Percentiles rank a stretch among this genome's conserved stretches.
These are phyloP conservation scores for Monopterus albus DNA, from an alignment of 2,113 vertebrate species.

Conservation along the genomic window DNA sequence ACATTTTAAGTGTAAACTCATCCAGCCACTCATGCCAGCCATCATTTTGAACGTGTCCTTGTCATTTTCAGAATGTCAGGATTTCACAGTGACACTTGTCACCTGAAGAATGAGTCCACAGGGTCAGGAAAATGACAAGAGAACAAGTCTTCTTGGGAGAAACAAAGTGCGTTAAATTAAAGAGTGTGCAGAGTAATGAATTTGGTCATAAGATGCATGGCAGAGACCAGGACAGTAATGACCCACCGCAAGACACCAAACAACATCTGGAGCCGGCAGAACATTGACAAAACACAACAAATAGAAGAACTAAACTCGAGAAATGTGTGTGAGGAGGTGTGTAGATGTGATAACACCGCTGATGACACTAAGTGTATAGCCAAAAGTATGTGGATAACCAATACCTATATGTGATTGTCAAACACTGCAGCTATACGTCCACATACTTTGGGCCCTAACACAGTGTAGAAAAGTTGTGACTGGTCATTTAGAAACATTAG, in stretches of 20 bases:
- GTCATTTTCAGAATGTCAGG: slow-evolving; percentile 22
- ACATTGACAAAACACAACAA: slow-evolving; percentile 4
- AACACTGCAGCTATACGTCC: no score
- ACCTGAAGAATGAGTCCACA: slow-evolving; percentile 4
- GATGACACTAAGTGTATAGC: neutral
- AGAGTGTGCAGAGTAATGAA: neutral
- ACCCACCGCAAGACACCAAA: slow-evolving; percentile 19
- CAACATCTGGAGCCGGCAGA: slow-evolving; percentile 48
- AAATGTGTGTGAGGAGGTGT: neutral
- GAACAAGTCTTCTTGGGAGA: neutral
- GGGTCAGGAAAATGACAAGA: slow-evolving; percentile 10
- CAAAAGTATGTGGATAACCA: neutral
- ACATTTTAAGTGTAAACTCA: neutral
- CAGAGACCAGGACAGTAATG: slow-evolving; percentile 28
- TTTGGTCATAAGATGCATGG: slow-evolving; percentile 19
- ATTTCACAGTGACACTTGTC: slow-evolving; percentile 43
- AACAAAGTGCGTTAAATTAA: slow-evolving; percentile 18
- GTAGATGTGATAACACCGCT: no score
- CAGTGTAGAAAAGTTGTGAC: no score
- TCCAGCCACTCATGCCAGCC: neutral
- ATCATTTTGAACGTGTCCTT: slow-evolving; percentile 1
- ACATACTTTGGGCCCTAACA: no score
- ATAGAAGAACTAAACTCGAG: slow-evolving; percentile 10
- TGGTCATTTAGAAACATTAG: no score
- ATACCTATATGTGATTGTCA: neutral